Percentiles rank a stretch among this genome's conserved stretches.
phyloP scores from a whole-genome alignment of 2,113 vertebrate species.

The Paramisgurnus dabryanus region DNA sequence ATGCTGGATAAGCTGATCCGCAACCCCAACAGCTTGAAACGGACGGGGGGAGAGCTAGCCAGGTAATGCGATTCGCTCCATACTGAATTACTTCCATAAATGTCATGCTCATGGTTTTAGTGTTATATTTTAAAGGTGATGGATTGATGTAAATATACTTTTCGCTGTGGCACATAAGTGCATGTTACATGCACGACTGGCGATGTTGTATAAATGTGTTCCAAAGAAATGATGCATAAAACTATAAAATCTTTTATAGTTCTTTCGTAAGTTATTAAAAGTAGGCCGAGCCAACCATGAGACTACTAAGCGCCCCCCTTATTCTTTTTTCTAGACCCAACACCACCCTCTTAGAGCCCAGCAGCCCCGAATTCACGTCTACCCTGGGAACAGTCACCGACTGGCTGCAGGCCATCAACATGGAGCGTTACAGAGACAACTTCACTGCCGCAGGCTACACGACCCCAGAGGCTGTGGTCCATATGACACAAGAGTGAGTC shows the following conservation, averaged over 20 bases:
- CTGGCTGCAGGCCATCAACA: slow-evolving; percentile 94
- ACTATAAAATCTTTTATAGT: slow-evolving; percentile 38
- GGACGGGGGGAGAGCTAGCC: slow-evolving; percentile 86
- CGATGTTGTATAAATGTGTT: slow-evolving; percentile 27
- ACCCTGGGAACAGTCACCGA: slow-evolving; percentile 85
- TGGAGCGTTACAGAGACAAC: slow-evolving; percentile 97
- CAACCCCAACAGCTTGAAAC: slow-evolving; percentile 93
- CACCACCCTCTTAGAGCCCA: slow-evolving; percentile 89
- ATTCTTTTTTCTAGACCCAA: slow-evolving; percentile 75
- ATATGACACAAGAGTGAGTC: slow-evolving; percentile 98
- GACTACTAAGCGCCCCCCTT: slow-evolving; percentile 15
- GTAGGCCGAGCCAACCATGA: slow-evolving; percentile 9
- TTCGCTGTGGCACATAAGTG: slow-evolving; percentile 11
- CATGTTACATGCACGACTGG: slow-evolving; percentile 36
- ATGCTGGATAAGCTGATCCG: slow-evolving; percentile 98
- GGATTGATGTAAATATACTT: not conserved
- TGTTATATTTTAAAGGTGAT: not conserved
- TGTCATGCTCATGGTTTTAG: no score
- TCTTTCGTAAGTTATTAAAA: slow-evolving; percentile 32
- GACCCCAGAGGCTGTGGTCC: slow-evolving; percentile 90
- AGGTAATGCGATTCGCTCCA: slow-evolving; percentile 70
- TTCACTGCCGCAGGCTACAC: slow-evolving; percentile 95
- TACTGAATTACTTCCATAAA: no score
- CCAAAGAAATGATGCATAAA: slow-evolving; percentile 36
- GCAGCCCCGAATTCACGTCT: slow-evolving; percentile 89